Base-by-base conservation (phyloP, 2,797 vertebrate genomes). In the Karalla daura region DNA sequence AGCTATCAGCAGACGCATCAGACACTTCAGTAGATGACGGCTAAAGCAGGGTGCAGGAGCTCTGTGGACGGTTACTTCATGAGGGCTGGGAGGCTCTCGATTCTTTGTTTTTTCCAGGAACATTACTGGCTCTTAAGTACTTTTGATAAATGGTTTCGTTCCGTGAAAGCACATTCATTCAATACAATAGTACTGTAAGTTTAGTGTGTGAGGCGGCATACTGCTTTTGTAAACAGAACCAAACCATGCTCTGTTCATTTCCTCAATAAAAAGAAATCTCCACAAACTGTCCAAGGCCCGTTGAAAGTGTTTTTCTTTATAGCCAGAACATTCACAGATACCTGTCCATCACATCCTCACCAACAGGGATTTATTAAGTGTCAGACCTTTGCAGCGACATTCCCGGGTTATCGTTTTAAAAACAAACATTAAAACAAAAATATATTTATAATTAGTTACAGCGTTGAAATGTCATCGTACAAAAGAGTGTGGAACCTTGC, bases 361-460 rank as follows among this genome's bases (percentile, higher is more conserved):
- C 67, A 72, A 47, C 44, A 58, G 76, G 83, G 74, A 85, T 93
- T 93, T 94, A 90, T 90, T 92, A 83, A 79, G 73, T 85, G 75
- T 86, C 78, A 65, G 74, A 83, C 53, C 68, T 81, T 78, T 79
- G 75, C 88, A 84, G 80, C 78, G 82, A 88, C 80, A 87, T 80
- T 49, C 88, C 67, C 66, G n/a, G 67, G 81, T 85, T 80, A 80
- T 76, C 69, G 74, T 89, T 86, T 91, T 88, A 81, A 88, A 92
- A 91, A 92, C 89, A 90, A 89, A 85, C 68, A 80, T 84, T 73
- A 88, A 88, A 90, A 87, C 85, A 87, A 90, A 91, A 91, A 94
- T 85, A 91, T 89, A 91, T n/a, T n/a, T 86, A 86, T 84, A 92
- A 85, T 89, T 92, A 93, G 86, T 91, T 90, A 92, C 83, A 91